Conservation (phyloP, 2,113 vertebrate species). For the Eulemur rufifrons region DNA sequence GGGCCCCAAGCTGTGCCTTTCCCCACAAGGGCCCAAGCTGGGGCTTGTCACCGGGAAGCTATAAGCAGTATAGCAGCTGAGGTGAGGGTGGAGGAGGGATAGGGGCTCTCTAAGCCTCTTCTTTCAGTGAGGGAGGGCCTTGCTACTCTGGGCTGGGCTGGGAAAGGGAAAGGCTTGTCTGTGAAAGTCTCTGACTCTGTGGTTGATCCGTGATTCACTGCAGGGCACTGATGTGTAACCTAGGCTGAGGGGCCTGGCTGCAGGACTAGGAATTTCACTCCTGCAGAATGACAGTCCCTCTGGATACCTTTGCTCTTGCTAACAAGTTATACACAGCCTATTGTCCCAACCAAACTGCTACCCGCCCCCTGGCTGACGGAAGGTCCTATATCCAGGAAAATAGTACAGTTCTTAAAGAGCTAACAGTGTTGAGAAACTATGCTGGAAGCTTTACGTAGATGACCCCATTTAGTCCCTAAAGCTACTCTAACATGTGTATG, state of each 20-base stretch:
- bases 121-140: not conserved
- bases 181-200: not conserved
- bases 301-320: not conserved
- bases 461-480: not conserved
- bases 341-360: not conserved
- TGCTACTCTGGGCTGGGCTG: not conserved
- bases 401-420: not conserved
- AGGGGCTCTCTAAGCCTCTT: not conserved
- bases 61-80: not conserved
- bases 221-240: not conserved
- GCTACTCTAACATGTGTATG: not conserved
- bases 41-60: conserved; percentile 43
- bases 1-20: conserved; percentile 43
- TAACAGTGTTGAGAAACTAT: not conserved
- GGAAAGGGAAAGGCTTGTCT: not conserved
- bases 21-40: conserved; percentile 53
- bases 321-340: not conserved
- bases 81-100: not conserved
- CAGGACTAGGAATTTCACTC: not conserved
- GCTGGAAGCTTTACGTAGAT: not conserved
- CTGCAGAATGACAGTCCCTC: not conserved
- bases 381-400: not conserved
- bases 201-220: not conserved
- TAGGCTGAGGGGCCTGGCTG: not conserved
- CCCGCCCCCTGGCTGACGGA: not conserved